Conservation (phyloP, 2,888 invertebrate genomes). For the Bugula neritina region DNA sequence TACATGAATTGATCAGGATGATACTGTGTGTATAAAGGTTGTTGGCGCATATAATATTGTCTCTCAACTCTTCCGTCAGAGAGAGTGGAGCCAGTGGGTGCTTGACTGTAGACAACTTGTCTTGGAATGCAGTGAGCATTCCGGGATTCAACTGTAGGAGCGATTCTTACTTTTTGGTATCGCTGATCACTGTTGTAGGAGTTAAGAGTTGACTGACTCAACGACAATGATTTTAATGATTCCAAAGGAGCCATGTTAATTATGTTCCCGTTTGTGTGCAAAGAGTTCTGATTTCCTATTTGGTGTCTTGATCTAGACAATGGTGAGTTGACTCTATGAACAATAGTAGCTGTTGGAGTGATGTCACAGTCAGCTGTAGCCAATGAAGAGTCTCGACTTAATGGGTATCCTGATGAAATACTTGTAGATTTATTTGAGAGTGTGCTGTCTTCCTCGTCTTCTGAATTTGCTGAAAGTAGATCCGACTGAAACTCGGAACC, state of each 20-base stretch:
- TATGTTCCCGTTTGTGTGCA: not conserved
- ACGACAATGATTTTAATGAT: not conserved
- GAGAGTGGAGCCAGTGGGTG: not conserved
- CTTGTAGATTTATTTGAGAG: not conserved
- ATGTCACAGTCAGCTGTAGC: not conserved
- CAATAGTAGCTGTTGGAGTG: not conserved
- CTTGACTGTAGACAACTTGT: not conserved
- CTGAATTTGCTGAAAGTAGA: not conserved
- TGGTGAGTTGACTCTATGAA: not conserved
- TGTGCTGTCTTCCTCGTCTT: not conserved
- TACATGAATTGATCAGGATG: constrained; percentile 26
- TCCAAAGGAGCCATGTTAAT: not conserved
- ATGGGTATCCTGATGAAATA: constrained; percentile 16
- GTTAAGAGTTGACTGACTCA: not conserved
- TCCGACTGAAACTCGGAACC: too few relatives aligned
- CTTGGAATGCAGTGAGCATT: not conserved
- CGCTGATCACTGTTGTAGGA: not conserved
- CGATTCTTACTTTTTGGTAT: not conserved
- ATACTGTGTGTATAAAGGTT: not conserved
- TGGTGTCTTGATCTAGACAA: not conserved
- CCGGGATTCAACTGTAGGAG: not conserved
- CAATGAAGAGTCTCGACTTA: constrained; percentile 1
- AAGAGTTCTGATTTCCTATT: not conserved
- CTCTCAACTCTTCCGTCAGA: not conserved
- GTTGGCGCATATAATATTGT: not conserved